Conservation (phyloP, 2,113 vertebrate species). For the Panthera tigris region DNA sequence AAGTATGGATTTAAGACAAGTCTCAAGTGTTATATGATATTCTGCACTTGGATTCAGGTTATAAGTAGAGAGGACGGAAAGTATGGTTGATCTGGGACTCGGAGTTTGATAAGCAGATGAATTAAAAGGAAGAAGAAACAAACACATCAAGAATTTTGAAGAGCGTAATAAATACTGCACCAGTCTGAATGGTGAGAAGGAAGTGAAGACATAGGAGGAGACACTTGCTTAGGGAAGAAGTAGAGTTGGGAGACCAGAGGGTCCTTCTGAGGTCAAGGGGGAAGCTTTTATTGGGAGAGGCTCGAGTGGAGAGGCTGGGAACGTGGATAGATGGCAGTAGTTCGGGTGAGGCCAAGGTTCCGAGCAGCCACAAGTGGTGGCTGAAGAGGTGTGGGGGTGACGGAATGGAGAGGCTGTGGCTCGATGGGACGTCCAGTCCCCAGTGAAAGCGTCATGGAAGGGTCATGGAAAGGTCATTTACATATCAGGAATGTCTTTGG, state of each 20-base stretch:
- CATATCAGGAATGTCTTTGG: background rate
- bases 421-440: fast-evolving
- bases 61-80: background rate
- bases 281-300: no score
- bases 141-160: background rate
- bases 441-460: fast-evolving
- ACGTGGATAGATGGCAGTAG: no score
- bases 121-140: background rate
- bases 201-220: background rate
- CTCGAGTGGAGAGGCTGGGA: background rate
- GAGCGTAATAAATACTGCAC: background rate
- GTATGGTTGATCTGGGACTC: background rate
- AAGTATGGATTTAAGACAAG: background rate
- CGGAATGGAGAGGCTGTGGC: fast-evolving
- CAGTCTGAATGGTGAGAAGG: background rate
- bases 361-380: no score
- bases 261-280: no score
- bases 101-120: background rate
- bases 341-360: background rate
- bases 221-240: background rate
- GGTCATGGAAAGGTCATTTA: background rate
- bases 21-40: background rate
- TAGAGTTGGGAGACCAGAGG: background rate
- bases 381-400: background rate
- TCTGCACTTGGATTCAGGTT: background rate